Base-by-base conservation (phyloP, 2,113 vertebrate genomes). In the Psilopsiagon aymara region DNA sequence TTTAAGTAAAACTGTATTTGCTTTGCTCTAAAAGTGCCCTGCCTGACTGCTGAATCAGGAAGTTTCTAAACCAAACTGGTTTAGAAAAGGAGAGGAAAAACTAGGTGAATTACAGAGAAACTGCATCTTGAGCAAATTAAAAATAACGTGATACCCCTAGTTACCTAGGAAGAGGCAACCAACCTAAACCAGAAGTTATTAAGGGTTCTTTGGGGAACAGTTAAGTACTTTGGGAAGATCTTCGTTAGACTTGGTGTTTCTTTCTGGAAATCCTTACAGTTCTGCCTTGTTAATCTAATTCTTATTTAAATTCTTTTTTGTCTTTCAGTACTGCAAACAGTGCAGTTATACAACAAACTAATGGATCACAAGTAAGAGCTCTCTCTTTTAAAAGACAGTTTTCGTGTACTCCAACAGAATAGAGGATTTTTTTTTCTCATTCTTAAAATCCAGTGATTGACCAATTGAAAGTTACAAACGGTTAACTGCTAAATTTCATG, bases 281-380 rank as follows among this genome's bases (percentile, higher is more conserved):
- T 92, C 39, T 82, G 46, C 27, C 33, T 60, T 73, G 27, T 76
- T 90, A 31, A n/a, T 94, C 46, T 89, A 43, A 95, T 93, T 83
- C 29, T 66, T 8, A 78, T 79, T 69, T 81, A 51, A 89, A 74
- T 82, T 91, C 9, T 85, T 79, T 59, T 59, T 73, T 97, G 91
- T 73, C 96, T 98, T 98, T 96, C 91, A 99, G 98, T 89, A 79
- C 88, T 90, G 95, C 97, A 64, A 98, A 97, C 92, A 98, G 98
- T 64, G 98, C 98, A 86, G 88, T 98, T 82, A 69, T 47, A 51
- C 86, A 70, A 69, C 98, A 98, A 80, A 98, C 85, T 76, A 98
- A 98, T 95, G 98, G 98, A 80, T 98, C 97, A 51, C 98, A 98
- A 88, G 98, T 98, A 98, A 97, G 98, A 68, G n/a, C 46, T 53